These are phyloP conservation scores for Proteles cristata DNA, from an alignment of 2,113 vertebrate genomes.

Conservation along the genomic window DNA sequence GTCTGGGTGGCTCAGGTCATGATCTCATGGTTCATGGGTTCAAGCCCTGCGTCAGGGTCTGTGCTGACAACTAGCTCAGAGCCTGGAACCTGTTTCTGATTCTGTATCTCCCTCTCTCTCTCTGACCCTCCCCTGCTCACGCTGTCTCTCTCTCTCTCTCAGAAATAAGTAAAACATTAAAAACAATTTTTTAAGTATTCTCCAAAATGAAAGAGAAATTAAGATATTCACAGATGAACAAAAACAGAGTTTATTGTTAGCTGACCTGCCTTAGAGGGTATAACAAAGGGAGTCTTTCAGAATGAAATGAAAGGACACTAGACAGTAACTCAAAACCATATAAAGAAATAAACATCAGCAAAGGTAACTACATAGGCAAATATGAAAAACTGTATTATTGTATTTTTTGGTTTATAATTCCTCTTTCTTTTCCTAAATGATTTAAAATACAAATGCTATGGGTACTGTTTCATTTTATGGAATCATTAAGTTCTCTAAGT, in stretches of 20 bases:
- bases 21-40: too few species aligned
- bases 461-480: too few species aligned
- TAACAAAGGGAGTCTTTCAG: not conserved
- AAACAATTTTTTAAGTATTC: not conserved
- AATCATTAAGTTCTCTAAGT: too few species aligned
- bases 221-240: not conserved
- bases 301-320: not conserved
- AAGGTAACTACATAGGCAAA: not conserved
- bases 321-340: not conserved
- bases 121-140: too few species aligned
- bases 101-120: too few species aligned
- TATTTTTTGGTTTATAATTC: not conserved
- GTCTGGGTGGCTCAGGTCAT: too few species aligned
- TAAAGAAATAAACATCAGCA: not conserved
- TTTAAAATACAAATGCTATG: not conserved
- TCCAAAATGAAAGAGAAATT: constrained; percentile 17
- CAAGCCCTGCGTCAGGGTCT: too few species aligned
- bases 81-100: too few species aligned
- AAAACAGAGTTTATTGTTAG: not conserved
- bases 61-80: too few species aligned
- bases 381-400: not conserved
- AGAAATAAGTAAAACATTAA: too few species aligned
- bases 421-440: not conserved
- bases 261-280: not conserved
- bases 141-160: too few species aligned